Base-by-base conservation (phyloP, 2,113 vertebrate species). In the Xiphophorus maculatus region DNA sequence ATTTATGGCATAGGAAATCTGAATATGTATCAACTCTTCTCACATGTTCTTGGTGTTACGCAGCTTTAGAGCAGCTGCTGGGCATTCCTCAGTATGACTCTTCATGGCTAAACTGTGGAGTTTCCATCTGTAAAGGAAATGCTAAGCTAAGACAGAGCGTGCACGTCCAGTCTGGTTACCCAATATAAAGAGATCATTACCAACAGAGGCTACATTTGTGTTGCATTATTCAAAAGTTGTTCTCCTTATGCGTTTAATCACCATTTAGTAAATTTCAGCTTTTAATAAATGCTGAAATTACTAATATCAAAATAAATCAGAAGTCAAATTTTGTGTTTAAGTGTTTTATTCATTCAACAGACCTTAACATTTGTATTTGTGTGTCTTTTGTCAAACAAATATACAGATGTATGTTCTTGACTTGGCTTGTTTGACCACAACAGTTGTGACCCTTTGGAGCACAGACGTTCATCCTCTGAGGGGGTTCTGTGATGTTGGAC, bases 211-310 rank as follows among this genome's bases (percentile, higher is more conserved):
- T 77, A 74, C 71, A 71, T 86, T 90, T 89, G 77, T 62, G 15
- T 64, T 78, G 80, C 82, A 84, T 87, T 74, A 29, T 79, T 89
- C 80, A 58, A 51, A 77, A 89, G 84, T 69, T 73, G 71, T 73
- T 82, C 82, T 51, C 66, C 70, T 75, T 71, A 14, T 28, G 72
- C 72, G 80, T 64, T 28, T 28, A 28, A 28, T 28, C 28, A 28
- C 1, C 28, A 28, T 1, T 28, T 28, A 28, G 1, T 28, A 28
- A 28, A 28, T 28, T 28, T 28, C 28, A 28, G 28, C 28, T 28
- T 71, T 80, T 71, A 77, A 85, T 83, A 11, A 73, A 77, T 83
- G 75, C 71, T 73, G 15, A 1, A 9, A 58, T 10, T n/a, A 25
- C 44, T 48, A 17, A 48, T 19, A 48, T 5, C 17, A 2, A 17